These are phyloP conservation scores for Amphiura filiformis DNA, from an alignment of 35 echinoderm and acorn worm species.

Conservation along the genomic window DNA sequence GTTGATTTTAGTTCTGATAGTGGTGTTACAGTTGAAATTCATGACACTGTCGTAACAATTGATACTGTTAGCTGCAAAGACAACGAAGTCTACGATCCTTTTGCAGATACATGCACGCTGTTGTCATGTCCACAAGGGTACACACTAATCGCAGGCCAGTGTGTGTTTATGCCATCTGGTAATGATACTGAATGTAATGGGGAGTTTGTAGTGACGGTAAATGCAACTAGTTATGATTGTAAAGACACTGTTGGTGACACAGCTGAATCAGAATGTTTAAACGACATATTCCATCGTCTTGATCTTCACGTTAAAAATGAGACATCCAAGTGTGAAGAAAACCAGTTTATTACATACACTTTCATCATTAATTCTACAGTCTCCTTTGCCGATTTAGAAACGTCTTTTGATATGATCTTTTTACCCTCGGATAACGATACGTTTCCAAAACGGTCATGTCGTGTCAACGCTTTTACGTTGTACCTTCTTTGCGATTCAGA, in stretches of 20 bases:
- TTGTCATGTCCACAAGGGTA: conserved; percentile 16
- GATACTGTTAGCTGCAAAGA: neutral
- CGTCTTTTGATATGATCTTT: neutral
- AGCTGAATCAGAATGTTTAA: neutral
- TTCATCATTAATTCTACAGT: neutral
- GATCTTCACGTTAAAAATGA: neutral
- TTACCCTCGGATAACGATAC: neutral
- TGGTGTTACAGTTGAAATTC: neutral
- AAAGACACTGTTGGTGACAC: neutral
- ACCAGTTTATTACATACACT: neutral
- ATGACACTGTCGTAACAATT: neutral
- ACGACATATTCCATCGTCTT: neutral
- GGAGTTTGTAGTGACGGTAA: neutral
- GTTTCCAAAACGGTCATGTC: neutral
- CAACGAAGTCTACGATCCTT: conserved; percentile 14
- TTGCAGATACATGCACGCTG: neutral
- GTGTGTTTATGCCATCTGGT: neutral
- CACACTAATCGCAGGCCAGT: neutral
- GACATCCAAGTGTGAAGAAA: neutral
- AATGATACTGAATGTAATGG: neutral
- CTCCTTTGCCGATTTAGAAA: neutral
- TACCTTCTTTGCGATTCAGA: neutral
- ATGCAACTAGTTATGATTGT: neutral
- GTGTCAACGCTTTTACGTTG: neutral
- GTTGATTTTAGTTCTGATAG: conserved; percentile 14